Percentiles rank a stretch among this genome's conserved stretches.
These are phyloP conservation scores for Caenorhabditis japonica DNA, from an alignment of 2,888 invertebrate species.

Conservation along the genomic window DNA sequence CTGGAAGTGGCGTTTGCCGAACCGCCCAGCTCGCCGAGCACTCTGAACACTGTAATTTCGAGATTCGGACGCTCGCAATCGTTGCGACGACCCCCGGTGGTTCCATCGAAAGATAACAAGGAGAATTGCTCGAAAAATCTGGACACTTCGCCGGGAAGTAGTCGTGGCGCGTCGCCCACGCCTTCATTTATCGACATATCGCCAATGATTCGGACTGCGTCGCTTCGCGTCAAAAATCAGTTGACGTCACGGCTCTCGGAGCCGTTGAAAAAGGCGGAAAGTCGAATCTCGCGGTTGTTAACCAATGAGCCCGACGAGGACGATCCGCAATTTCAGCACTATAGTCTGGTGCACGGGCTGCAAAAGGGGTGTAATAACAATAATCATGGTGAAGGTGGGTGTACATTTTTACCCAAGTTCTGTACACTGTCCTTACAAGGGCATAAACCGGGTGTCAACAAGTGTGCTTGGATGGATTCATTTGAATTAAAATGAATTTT, in stretches of 20 bases:
- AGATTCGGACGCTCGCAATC: conserved; percentile 48
- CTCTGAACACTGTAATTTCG: conserved; percentile 34
- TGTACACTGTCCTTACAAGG: no score
- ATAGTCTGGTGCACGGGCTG: conserved; percentile 47
- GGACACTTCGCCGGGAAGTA: conserved; percentile 5
- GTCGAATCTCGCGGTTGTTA: conserved; percentile 28
- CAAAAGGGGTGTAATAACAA: conserved; percentile 31
- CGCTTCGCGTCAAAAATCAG: conserved; percentile 58
- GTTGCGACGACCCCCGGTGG: conserved; percentile 25
- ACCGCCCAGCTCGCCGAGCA: not conserved
- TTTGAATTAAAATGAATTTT: no score
- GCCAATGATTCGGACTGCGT: conserved; percentile 58
- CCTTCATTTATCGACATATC: conserved; percentile 51
- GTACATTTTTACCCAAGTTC: no score
- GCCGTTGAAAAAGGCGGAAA: conserved; percentile 60
- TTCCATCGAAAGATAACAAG: conserved; percentile 2
- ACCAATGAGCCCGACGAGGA: conserved; percentile 11
- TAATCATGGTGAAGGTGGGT: conserved; percentile 39
- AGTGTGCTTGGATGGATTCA: no score
- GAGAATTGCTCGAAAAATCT: conserved; percentile 7
- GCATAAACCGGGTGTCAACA: no score
- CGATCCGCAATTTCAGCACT: conserved; percentile 51
- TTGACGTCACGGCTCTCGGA: conserved; percentile 59
- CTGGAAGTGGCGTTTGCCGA: conserved; percentile 20
- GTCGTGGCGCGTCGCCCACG: conserved; percentile 25